Conservation (phyloP, 1,140 invertebrate species). For the Venturia canescens region DNA sequence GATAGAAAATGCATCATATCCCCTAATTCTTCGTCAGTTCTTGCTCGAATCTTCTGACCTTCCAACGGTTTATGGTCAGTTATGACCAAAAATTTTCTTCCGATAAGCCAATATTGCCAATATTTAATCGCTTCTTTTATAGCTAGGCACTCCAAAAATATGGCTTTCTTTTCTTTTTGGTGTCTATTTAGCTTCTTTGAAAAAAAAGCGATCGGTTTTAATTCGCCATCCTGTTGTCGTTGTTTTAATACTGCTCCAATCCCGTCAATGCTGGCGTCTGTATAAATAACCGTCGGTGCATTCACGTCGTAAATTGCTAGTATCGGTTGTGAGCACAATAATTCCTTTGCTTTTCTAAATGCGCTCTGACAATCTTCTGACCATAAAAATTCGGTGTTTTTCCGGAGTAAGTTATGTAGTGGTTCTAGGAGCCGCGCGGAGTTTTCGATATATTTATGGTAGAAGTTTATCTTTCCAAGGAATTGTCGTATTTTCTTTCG, state of each 20-base stretch:
- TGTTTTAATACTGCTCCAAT: no score
- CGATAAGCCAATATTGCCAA: constrained; percentile 26
- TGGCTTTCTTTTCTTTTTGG: constrained; percentile 27
- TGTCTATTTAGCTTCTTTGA: constrained; percentile 27
- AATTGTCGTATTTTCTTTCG: constrained; percentile 50
- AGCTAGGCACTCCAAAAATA: no score
- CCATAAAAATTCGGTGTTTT: constrained; percentile 48
- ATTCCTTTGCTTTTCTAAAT: constrained; percentile 31
- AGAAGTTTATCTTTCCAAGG: constrained; percentile 50
- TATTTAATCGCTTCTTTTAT: no score
- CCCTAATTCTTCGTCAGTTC: no score
- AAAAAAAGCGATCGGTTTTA: no score
- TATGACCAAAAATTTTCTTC: constrained; percentile 25
- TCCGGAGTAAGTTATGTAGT: constrained; percentile 48
- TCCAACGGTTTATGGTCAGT: no score
- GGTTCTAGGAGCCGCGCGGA: no score
- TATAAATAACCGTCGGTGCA: constrained; percentile 29
- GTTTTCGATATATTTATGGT: constrained; percentile 41
- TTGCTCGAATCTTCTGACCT: no score
- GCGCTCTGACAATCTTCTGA: constrained; percentile 36
- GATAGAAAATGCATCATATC: no score
- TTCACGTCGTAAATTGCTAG: constrained; percentile 35
- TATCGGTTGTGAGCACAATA: constrained; percentile 42
- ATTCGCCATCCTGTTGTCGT: no score
- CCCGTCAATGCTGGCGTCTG: no score